These are phyloP conservation scores for Shinisaurus crocodilurus DNA, from an alignment of 2,113 vertebrate genomes.

Conservation along the genomic window DNA sequence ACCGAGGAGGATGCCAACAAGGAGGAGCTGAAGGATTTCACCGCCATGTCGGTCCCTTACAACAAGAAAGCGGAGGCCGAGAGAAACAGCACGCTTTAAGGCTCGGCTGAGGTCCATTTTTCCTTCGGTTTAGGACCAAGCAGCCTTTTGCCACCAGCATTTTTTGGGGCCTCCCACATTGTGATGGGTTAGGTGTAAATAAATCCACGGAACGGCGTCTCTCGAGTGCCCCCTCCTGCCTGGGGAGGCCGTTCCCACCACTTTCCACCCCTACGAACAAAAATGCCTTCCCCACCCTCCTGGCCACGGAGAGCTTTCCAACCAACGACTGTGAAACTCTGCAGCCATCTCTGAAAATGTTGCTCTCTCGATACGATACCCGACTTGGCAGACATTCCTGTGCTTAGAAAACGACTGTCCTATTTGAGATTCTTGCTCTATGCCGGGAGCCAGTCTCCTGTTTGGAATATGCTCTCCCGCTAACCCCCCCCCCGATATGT, in stretches of 20 bases:
- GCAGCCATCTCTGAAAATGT: not conserved
- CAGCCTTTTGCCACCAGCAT: not conserved
- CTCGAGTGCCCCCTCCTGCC: rapidly evolving
- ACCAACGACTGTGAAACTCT: not conserved
- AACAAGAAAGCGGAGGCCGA: rapidly evolving
- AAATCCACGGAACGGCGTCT: not conserved
- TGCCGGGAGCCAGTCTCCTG: no score
- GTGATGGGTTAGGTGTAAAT: not conserved
- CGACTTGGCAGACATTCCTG: no score
- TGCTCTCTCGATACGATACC: no score
- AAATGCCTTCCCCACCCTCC: not conserved
- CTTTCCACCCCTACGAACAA: not conserved
- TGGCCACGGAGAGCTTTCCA: not conserved
- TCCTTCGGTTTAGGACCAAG: not conserved
- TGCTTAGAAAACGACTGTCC: no score
- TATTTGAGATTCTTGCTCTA: not conserved
- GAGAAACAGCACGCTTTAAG: not conserved
- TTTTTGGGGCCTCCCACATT: not conserved
- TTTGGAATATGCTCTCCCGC: not conserved
- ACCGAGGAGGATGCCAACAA: constrained; percentile 47
- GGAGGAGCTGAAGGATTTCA: constrained; percentile 55
- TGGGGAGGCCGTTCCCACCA: not conserved
- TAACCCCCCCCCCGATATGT: not conserved
- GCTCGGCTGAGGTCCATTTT: not conserved
- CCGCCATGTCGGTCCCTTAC: rapidly evolving